A percentile compares a stretch with the other conserved stretches of the same genome.
Conservation (phyloP, 2,797 vertebrate genomes). For the Scarus forsteni region DNA sequence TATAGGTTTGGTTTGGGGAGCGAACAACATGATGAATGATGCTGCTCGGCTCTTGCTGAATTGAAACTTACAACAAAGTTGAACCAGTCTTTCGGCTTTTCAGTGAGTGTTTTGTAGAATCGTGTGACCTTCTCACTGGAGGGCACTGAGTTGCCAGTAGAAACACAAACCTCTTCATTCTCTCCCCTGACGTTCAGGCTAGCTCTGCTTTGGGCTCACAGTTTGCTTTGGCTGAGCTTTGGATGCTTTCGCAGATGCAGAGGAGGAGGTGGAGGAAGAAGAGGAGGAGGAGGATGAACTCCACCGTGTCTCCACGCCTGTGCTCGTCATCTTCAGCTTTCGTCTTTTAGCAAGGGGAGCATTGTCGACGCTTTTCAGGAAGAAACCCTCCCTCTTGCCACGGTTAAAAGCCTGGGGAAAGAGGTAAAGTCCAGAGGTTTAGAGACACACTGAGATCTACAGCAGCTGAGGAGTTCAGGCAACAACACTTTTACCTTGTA, state of each 20-base stretch:
- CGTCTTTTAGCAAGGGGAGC: constrained; percentile 93
- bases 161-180: constrained; percentile 29
- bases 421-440: neutral
- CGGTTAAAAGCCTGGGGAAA: constrained; percentile 90
- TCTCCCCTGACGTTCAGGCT: constrained; percentile 42
- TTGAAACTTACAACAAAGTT: constrained; percentile 17
- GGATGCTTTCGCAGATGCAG: constrained; percentile 71
- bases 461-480: neutral
- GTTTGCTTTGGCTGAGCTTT: constrained; percentile 77
- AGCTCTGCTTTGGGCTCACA: constrained; percentile 75
- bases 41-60: constrained; percentile 11
- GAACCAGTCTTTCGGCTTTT: constrained; percentile 46
- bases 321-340: constrained; percentile 93
- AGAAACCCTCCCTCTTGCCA: constrained; percentile 93
- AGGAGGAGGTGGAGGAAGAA: constrained; percentile 86
- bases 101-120: constrained; percentile 28
- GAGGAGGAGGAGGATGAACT: constrained; percentile 89
- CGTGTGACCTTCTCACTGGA: constrained; percentile 13
- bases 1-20: constrained; percentile 42
- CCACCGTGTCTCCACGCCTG: constrained; percentile 87
- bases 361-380: constrained; percentile 94
- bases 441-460: neutral
- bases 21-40: constrained; percentile 18
- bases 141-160: constrained; percentile 27
- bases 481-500: constrained; percentile 85